A percentile compares a stretch with the other conserved stretches of the same genome.
These are phyloP conservation scores for Globodera ellingtonae DNA, from an alignment of 1,140 invertebrate genomes.

Conservation along the genomic window DNA sequence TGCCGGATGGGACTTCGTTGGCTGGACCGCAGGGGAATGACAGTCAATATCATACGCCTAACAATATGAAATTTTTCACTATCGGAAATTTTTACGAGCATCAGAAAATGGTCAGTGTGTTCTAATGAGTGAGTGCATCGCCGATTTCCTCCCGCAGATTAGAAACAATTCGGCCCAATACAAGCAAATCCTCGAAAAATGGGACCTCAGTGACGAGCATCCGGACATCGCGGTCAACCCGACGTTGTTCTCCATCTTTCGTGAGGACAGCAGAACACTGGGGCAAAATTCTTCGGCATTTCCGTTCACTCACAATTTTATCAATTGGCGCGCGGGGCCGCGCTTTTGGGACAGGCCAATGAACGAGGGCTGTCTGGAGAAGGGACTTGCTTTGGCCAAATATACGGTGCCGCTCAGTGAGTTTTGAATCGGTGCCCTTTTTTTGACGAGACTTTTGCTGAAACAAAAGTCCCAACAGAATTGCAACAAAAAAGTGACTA, in stretches of 20 bases:
- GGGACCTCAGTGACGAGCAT: slow-evolving; percentile 56
- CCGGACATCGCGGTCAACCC: slow-evolving; percentile 56
- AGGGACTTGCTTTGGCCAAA: slow-evolving; percentile 54
- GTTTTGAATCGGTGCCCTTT: slow-evolving; percentile 25
- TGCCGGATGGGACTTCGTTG: slow-evolving; percentile 39
- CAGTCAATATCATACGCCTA: slow-evolving; percentile 40
- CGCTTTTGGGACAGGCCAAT: slow-evolving; percentile 61
- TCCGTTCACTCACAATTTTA: slow-evolving; percentile 15
- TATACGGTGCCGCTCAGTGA: slow-evolving; percentile 54
- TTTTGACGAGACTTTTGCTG: no score
- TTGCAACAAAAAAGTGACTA: no score
- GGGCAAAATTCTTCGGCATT: slow-evolving; percentile 1
- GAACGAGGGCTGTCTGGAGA: slow-evolving; percentile 61
- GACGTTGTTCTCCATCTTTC: slow-evolving; percentile 35
- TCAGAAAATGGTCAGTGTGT: slow-evolving; percentile 49
- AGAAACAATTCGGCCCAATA: slow-evolving; percentile 54
- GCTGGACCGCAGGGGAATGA: slow-evolving; percentile 38
- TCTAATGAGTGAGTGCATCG: not conserved
- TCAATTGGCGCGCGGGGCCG: slow-evolving; percentile 45
- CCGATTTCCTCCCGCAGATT: slow-evolving; percentile 42
- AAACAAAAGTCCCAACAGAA: no score
- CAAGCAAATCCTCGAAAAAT: slow-evolving; percentile 60
- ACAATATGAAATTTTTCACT: slow-evolving; percentile 47
- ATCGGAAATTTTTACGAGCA: slow-evolving; percentile 50
- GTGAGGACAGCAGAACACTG: slow-evolving; percentile 8